phyloP scores from a whole-genome alignment of 2,888 invertebrate species.

The Lissocephala sabroskyi region DNA sequence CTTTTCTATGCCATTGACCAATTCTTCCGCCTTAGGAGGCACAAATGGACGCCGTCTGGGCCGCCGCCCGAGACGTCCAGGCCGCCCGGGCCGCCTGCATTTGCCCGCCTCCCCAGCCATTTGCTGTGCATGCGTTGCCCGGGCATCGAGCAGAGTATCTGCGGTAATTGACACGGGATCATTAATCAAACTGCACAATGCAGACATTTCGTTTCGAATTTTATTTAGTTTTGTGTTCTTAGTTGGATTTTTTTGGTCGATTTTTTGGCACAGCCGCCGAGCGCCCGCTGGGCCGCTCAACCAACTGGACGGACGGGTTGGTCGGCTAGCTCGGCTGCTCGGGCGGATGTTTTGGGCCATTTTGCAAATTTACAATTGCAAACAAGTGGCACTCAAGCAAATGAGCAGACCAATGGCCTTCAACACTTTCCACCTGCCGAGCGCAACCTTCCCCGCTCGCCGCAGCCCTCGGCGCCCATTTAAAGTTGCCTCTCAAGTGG shows the following conservation, averaged over 20 bases:
- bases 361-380: conserved; percentile 26
- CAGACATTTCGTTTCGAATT: conserved; percentile 68
- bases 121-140: too few species aligned
- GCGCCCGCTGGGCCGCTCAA: conserved; percentile 27
- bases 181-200: conserved; percentile 73
- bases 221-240: conserved; percentile 53
- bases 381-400: conserved; percentile 25
- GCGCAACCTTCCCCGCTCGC: too few species aligned
- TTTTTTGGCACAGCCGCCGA: conserved; percentile 12
- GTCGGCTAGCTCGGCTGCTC: not conserved
- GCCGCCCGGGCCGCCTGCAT: not conserved
- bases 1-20: not conserved
- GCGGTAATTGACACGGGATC: conserved; percentile 72
- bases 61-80: too few species aligned
- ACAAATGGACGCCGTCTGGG: too few species aligned
- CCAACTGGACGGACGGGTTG: not conserved
- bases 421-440: conserved; percentile 48
- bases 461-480: not conserved
- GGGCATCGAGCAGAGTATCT: too few species aligned
- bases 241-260: conserved; percentile 6
- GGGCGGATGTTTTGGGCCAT: conserved; percentile 11
- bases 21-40: not conserved
- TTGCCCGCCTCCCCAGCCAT: not conserved
- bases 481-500: conserved; percentile 3
- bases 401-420: conserved; percentile 33